Evolutionary conservation across 2,113 vertebrate species (phyloP).

Genomic region (Bubo blakistoni): DNA sequence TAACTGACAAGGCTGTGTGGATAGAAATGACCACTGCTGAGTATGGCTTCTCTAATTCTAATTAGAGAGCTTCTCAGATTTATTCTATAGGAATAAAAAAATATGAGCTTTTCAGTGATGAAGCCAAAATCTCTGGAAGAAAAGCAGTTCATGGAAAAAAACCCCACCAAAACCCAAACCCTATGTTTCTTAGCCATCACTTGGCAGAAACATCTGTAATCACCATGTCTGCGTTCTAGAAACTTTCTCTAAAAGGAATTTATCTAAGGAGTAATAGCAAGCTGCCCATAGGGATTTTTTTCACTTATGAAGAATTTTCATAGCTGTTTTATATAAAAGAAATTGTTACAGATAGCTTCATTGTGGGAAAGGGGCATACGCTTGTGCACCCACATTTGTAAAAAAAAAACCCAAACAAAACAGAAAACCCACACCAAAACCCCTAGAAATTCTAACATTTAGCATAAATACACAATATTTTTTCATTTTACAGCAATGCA

Average conservation of each 20-base stretch:
- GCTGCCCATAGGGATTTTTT: background rate
- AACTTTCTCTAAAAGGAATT: background rate
- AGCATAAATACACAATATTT: background rate
- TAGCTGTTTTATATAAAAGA: background rate
- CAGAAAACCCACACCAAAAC: background rate
- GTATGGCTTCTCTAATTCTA: background rate
- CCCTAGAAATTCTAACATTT: background rate
- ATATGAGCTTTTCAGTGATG: background rate
- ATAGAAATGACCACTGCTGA: background rate
- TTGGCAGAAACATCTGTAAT: background rate
- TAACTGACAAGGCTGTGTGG: background rate
- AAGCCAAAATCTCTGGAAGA: background rate
- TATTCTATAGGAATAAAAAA: background rate
- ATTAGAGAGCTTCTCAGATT: background rate
- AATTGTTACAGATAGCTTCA: background rate
- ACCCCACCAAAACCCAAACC: rapidly evolving
- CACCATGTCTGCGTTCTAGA: background rate
- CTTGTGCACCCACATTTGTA: background rate
- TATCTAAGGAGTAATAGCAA: background rate
- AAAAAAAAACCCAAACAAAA: background rate
- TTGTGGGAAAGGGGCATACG: background rate
- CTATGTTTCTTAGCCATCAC: background rate
- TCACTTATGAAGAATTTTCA: background rate
- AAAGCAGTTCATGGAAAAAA: background rate
- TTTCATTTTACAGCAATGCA: background rate